A percentile compares a stretch with the other conserved stretches of the same genome.
Conservation (phyloP, 2,888 invertebrate genomes). For the Sarcophaga rosellei region DNA sequence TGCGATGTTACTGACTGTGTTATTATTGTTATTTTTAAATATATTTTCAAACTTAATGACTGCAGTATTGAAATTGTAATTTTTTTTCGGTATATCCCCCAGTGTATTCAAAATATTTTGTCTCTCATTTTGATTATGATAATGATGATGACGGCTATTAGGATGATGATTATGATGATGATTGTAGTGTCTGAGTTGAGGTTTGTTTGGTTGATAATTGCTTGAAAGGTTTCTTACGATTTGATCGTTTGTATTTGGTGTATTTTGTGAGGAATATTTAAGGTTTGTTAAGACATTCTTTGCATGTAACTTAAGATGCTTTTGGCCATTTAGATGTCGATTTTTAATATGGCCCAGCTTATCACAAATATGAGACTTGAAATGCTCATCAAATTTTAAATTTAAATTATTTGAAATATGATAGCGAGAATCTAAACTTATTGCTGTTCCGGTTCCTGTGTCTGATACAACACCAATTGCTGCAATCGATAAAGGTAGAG, state of each 20-base stretch:
- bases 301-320: neutral
- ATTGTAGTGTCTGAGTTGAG: neutral
- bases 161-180: constrained; percentile 5
- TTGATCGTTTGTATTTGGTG: neutral
- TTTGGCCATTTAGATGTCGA: constrained; percentile 12
- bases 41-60: constrained; percentile 15
- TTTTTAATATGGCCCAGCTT: neutral
- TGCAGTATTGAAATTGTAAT: neutral
- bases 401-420: neutral
- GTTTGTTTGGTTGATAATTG: neutral
- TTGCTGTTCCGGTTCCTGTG: neutral
- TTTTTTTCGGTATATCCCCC: neutral
- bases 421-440: constrained; percentile 6
- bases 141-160: neutral
- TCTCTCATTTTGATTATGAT: neutral
- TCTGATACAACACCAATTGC: no score
- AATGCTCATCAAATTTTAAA: neutral
- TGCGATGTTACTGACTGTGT: neutral
- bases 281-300: constrained; percentile 18
- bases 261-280: neutral
- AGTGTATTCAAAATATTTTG: neutral
- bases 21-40: constrained; percentile 2
- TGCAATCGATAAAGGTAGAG: neutral
- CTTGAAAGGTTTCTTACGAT: neutral
- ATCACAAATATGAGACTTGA: constrained; percentile 14